These are phyloP conservation scores for Sycophaga agraensis DNA, from an alignment of 1,140 invertebrate genomes.

Conservation along the genomic window DNA sequence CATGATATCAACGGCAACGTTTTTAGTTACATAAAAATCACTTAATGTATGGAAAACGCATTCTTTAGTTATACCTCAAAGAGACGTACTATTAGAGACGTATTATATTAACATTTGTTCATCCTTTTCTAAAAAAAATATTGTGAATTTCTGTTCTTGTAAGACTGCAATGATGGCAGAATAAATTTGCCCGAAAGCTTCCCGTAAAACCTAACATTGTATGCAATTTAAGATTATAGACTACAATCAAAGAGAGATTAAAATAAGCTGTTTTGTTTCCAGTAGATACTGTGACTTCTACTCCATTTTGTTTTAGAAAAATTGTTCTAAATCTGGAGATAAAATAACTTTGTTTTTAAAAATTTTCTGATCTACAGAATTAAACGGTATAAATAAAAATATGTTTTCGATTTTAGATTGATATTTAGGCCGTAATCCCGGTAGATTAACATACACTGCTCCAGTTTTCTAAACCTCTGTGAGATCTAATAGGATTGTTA, in stretches of 20 bases:
- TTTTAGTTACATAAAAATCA: no score
- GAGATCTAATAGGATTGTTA: conserved; percentile 29
- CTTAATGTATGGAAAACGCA: no score
- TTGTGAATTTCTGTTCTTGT: no score
- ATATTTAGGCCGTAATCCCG: conserved; percentile 24
- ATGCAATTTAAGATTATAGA: conserved; percentile 12
- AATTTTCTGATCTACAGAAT: conserved; percentile 10
- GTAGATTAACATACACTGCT: conserved; percentile 21
- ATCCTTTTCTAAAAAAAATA: no score
- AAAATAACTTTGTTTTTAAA: conserved; percentile 25
- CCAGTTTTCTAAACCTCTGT: conserved; percentile 31
- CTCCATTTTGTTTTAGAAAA: conserved; percentile 23
- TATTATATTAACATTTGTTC: no score
- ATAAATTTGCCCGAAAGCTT: conserved; percentile 23
- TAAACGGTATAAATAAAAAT: conserved; percentile 27
- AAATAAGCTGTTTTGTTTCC: conserved; percentile 18
- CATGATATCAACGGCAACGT: no score
- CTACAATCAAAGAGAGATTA: conserved; percentile 16
- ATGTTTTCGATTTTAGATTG: no score
- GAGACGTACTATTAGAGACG: no score
- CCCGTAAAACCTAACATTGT: conserved; percentile 26
- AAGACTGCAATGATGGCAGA: conserved; percentile 30
- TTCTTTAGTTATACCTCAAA: no score
- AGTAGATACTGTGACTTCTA: neutral
- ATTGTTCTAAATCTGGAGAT: conserved; percentile 12